These are phyloP conservation scores for Drosophila eohydei DNA, from an alignment of 2,888 invertebrate species.

Conservation along the genomic window DNA sequence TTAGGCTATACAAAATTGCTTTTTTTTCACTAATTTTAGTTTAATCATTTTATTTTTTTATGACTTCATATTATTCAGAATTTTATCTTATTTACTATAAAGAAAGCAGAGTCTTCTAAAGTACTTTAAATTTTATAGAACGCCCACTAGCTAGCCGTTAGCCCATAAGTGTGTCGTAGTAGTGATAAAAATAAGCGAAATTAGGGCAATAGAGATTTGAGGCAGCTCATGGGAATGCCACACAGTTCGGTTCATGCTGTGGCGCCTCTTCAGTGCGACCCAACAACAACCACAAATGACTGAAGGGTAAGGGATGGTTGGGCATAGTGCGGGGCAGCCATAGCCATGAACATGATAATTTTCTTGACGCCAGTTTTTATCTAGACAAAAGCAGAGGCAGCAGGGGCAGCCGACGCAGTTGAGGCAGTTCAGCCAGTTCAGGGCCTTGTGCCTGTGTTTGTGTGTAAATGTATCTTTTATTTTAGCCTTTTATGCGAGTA, in stretches of 20 bases:
- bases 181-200: constrained; percentile 62
- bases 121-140: constrained; percentile 16
- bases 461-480: constrained; percentile 79
- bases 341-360: constrained; percentile 79
- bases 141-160: constrained; percentile 21
- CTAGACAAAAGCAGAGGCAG: constrained; percentile 66
- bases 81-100: background rate
- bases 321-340: constrained; percentile 23
- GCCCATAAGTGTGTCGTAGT: constrained; percentile 41
- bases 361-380: constrained; percentile 81
- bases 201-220: constrained; percentile 59
- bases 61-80: background rate
- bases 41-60: background rate
- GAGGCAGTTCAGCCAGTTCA: constrained; percentile 8
- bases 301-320: constrained; percentile 10
- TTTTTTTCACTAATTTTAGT: background rate
- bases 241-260: constrained; percentile 48
- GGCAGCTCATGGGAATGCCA: constrained; percentile 50
- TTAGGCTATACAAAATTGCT: background rate
- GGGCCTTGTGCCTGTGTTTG: constrained; percentile 41
- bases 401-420: constrained; percentile 16
- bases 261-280: constrained; percentile 68
- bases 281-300: constrained; percentile 68
- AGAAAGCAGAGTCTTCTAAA: background rate
- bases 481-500: constrained; percentile 76